phyloP scores from a whole-genome alignment of 2,888 invertebrate genomes.

The Epirrita christyi region DNA sequence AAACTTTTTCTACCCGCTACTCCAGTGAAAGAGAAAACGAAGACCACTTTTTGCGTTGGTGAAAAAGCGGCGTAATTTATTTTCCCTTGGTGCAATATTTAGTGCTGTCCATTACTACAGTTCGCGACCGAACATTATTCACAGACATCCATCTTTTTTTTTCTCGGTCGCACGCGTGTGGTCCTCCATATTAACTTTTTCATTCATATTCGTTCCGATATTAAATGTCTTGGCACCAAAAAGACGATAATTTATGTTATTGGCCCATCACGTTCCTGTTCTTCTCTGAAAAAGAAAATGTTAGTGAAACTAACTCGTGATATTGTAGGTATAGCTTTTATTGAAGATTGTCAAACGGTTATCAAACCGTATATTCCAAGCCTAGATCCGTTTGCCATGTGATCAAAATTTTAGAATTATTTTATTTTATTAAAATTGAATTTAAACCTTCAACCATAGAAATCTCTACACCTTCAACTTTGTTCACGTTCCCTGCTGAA shows the following conservation, averaged over 20 bases:
- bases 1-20: conserved; percentile 72
- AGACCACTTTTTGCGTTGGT: conserved; percentile 77
- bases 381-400: too few relatives aligned
- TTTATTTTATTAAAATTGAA: too few relatives aligned
- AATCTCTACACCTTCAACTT: too few relatives aligned
- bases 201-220: conserved; percentile 70
- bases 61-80: conserved; percentile 83
- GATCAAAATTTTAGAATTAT: too few relatives aligned
- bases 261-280: conserved; percentile 14
- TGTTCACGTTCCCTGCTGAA: too few relatives aligned
- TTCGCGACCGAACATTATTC: conserved; percentile 84
- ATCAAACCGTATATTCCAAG: too few relatives aligned
- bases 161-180: conserved; percentile 63
- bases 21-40: conserved; percentile 74
- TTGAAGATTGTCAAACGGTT: too few relatives aligned
- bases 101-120: conserved; percentile 84
- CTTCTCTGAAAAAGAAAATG: not conserved
- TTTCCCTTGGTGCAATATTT: conserved; percentile 83
- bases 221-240: conserved; percentile 37
- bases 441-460: too few relatives aligned
- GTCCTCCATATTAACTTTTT: conserved; percentile 79
- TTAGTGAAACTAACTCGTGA: too few relatives aligned
- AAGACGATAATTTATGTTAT: conserved; percentile 32
- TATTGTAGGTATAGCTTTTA: too few relatives aligned
- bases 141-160: conserved; percentile 81